phyloP scores from a whole-genome alignment of 2,113 vertebrate species.

The Spea multiplicata region DNA sequence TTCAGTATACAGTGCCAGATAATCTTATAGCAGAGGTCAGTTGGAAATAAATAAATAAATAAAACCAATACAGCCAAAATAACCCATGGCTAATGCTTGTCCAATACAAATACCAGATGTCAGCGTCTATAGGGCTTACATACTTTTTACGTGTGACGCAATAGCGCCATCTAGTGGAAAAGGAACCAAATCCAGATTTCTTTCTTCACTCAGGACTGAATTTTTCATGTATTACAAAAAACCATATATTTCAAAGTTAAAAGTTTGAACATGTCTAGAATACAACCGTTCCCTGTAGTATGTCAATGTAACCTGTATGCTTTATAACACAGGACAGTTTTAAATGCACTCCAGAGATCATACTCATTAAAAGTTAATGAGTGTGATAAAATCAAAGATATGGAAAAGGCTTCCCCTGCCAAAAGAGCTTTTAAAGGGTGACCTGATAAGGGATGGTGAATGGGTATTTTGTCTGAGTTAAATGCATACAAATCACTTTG shows the following conservation, averaged over 20 bases:
- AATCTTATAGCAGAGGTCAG: constrained; percentile 28
- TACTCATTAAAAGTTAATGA: background rate
- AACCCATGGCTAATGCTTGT: constrained; percentile 36
- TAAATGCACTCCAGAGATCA: background rate
- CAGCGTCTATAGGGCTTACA: background rate
- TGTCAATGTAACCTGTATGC: no score
- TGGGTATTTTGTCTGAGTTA: background rate
- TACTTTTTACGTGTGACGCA: background rate
- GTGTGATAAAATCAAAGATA: background rate
- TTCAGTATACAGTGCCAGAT: background rate
- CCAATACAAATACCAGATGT: constrained; percentile 30
- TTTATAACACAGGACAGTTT: background rate
- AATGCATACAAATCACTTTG: no score
- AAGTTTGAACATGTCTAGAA: no score
- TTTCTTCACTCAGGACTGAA: background rate
- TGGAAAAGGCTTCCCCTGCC: background rate
- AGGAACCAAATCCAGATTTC: background rate
- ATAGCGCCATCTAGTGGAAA: constrained; percentile 37
- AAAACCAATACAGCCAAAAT: constrained; percentile 15
- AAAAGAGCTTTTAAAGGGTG: constrained; percentile 23
- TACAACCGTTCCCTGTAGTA: no score
- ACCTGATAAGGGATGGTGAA: constrained; percentile 5
- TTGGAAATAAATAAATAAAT: constrained; percentile 4
- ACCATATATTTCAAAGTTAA: no score
- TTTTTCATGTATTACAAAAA: background rate